Percentiles rank a stretch among this genome's conserved stretches.
These are phyloP conservation scores for Syrista parreyssii DNA, from an alignment of 2,888 invertebrate species.

Conservation along the genomic window DNA sequence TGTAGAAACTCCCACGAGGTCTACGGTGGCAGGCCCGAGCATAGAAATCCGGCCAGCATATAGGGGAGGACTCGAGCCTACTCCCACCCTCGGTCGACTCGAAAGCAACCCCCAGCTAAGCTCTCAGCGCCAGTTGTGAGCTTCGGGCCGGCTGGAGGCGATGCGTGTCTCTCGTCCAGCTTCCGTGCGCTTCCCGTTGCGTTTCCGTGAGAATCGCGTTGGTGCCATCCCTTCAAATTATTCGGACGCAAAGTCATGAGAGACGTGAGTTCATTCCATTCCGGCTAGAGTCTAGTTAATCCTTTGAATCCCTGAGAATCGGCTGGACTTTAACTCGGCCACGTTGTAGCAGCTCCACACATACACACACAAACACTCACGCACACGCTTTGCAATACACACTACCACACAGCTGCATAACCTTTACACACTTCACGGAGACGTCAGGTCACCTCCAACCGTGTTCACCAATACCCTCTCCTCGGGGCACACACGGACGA, in stretches of 20 bases:
- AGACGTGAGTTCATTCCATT: slow-evolving; percentile 33
- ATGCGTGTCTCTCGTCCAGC: slow-evolving; percentile 34
- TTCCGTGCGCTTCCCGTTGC: slow-evolving; percentile 26
- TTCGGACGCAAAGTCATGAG: slow-evolving; percentile 23
- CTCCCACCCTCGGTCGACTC: neutral
- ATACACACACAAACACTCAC: neutral
- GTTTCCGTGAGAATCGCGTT: slow-evolving; percentile 29
- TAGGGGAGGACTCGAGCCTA: neutral
- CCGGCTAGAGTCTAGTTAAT: neutral
- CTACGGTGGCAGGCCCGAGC: neutral
- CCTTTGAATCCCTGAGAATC: neutral
- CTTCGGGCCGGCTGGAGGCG: slow-evolving; percentile 46
- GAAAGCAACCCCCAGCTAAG: slow-evolving; percentile 30
- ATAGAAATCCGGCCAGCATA: neutral
- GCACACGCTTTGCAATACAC: neutral
- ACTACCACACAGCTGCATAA: neutral
- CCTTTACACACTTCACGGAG: neutral
- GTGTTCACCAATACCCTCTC: neutral
- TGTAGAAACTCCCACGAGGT: neutral
- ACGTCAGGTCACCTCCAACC: neutral
- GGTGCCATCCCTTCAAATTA: slow-evolving; percentile 25
- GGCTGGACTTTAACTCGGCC: neutral
- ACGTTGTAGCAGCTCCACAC: neutral
- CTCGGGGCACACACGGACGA: neutral
- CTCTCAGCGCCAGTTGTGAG: slow-evolving; percentile 49